Evolutionary conservation across 92 coral and sea anemone genomes (phyloP).

Genomic region (Zoanthus gigantus): DNA sequence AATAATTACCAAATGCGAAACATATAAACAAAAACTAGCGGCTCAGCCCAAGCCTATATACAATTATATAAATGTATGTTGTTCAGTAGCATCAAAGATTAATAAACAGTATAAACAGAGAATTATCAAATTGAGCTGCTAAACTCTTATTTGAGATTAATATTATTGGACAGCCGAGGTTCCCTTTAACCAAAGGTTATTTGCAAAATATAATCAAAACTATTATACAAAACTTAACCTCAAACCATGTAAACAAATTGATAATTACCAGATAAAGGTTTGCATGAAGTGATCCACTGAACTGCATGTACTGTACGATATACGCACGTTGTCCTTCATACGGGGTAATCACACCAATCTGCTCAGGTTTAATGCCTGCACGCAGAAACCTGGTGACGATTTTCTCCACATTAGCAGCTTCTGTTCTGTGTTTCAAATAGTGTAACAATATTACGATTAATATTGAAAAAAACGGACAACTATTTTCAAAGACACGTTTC

Average conservation of each 20-base stretch:
- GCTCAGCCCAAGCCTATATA: too few species aligned
- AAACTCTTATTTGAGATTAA: too few species aligned
- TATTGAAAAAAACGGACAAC: too few species aligned
- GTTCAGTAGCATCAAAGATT: too few species aligned
- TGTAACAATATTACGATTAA: background rate
- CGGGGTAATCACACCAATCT: slow-evolving; percentile 98
- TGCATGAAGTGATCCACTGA: slow-evolving; percentile 98
- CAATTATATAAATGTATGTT: too few species aligned
- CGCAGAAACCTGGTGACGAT: slow-evolving; percentile 96
- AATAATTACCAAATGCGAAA: too few species aligned
- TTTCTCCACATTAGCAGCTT: slow-evolving; percentile 99
- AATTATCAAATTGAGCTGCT: too few species aligned
- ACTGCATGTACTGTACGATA: slow-evolving; percentile 99
- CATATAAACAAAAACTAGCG: too few species aligned
- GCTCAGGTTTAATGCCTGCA: slow-evolving; percentile 98
- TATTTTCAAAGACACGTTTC: too few species aligned
- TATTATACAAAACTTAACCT: too few species aligned
- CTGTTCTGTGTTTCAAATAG: slow-evolving; percentile 71
- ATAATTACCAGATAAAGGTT: slow-evolving; percentile 88
- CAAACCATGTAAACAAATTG: background rate
- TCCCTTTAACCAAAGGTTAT: background rate
- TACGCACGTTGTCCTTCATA: slow-evolving; percentile 99
- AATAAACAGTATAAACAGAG: too few species aligned
- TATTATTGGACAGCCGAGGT: too few species aligned
- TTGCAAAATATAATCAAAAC: background rate